phyloP scores from a whole-genome alignment of 2,113 vertebrate genomes.

The Micromys minutus region DNA sequence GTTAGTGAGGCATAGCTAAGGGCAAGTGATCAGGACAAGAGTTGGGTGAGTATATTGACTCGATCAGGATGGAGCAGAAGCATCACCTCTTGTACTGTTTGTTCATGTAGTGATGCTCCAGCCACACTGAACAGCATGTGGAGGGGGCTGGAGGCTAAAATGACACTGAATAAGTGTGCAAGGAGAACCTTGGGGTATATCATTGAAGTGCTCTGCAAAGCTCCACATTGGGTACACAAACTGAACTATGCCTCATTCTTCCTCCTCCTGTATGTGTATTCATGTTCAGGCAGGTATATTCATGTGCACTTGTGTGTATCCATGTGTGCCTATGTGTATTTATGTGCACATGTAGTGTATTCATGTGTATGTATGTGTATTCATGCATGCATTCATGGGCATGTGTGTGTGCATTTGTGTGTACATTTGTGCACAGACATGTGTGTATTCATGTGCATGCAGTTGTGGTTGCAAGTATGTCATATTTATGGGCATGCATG shows the following conservation, averaged over 20 bases:
- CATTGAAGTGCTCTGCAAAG: neutral
- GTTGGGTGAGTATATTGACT: neutral
- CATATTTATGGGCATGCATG: neutral
- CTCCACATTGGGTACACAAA: neutral
- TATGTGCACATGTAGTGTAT: neutral
- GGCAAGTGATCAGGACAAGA: neutral
- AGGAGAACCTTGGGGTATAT: neutral
- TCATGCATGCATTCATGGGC: too few species aligned
- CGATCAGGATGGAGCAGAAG: too few species aligned
- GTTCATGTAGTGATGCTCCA: neutral
- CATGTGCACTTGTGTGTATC: neutral
- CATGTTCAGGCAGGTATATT: accelerated
- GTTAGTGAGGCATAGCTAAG: neutral
- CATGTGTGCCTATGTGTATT: neutral
- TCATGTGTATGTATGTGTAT: neutral
- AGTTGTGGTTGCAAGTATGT: neutral
- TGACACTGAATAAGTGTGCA: neutral
- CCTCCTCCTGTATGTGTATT: neutral
- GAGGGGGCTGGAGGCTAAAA: neutral
- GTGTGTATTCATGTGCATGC: neutral
- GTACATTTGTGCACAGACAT: neutral
- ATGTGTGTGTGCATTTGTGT: neutral
- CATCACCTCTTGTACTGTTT: neutral
- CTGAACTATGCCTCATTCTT: too few species aligned
- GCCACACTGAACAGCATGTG: too few species aligned